Conservation (phyloP, 2,888 invertebrate species). For the Archips crataeganus region DNA sequence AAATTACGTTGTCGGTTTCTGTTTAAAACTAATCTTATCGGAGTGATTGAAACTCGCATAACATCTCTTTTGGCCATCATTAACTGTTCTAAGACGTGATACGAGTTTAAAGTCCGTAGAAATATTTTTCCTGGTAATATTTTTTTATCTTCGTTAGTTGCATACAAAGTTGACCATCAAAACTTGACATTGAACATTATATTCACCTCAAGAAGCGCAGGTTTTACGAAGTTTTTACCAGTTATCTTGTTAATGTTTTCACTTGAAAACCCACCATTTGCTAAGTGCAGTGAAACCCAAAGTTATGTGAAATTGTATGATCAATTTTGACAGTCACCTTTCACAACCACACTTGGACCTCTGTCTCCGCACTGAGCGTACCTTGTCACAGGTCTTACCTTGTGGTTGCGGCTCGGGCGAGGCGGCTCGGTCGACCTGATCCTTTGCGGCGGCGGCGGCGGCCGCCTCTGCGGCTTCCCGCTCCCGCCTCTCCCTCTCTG, state of each 20-base stretch:
- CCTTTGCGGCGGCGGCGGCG: constrained; percentile 68
- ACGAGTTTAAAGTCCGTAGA: neutral
- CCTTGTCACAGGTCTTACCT: constrained; percentile 56
- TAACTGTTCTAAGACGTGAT: constrained; percentile 1
- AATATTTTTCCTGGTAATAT: neutral
- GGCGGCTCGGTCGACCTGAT: constrained; percentile 72
- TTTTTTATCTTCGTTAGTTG: neutral
- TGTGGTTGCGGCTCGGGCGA: constrained; percentile 70
- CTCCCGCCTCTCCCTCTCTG: constrained; percentile 90
- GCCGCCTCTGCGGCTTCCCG: constrained; percentile 83
- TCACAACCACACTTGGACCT: constrained; percentile 14
- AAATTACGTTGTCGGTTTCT: neutral
- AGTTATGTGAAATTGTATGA: neutral
- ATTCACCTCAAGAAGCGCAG: no score
- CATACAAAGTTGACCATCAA: constrained; percentile 6
- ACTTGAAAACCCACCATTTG: neutral
- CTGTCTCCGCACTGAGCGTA: neutral
- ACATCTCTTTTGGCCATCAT: neutral
- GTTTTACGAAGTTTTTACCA: no score
- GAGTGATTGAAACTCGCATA: constrained; percentile 23
- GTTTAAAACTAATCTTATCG: neutral
- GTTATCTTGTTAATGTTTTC: neutral
- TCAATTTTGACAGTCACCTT: neutral
- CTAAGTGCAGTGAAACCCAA: neutral
- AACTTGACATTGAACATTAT: constrained; percentile 22